Conservation (phyloP, 1,140 invertebrate genomes). For the Zophobas morio region DNA sequence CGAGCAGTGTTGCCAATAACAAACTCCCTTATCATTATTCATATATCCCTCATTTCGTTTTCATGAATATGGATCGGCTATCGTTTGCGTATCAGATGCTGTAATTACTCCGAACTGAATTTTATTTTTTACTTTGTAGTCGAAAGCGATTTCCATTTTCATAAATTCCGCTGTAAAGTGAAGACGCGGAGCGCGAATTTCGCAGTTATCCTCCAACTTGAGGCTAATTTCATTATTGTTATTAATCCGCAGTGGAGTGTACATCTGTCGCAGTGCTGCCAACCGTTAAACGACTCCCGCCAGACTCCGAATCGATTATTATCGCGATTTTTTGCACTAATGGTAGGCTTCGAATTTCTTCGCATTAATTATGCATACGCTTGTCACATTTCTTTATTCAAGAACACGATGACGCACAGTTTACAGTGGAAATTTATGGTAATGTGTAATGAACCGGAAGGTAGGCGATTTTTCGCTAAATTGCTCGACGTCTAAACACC, state of each 20-base stretch:
- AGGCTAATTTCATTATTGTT: conserved; percentile 13
- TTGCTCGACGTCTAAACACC: no score
- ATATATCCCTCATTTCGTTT: no score
- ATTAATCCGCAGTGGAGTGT: not conserved
- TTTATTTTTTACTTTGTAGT: no score
- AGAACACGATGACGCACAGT: not conserved
- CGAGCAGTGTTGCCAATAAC: no score
- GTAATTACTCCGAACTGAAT: no score
- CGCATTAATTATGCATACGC: not conserved
- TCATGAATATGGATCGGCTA: no score
- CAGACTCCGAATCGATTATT: not conserved
- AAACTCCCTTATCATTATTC: no score
- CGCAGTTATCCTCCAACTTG: not conserved
- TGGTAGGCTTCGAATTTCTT: not conserved
- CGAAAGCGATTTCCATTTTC: no score
- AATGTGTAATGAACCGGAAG: not conserved
- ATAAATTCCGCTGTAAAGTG: no score
- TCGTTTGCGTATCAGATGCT: no score
- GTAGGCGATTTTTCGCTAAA: no score
- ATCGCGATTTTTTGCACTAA: not conserved
- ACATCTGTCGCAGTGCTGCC: not conserved
- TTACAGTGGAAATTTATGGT: not conserved
- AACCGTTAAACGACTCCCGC: not conserved
- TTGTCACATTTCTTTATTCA: not conserved
- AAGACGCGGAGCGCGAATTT: no score